Evolutionary conservation across 2,888 invertebrate species (phyloP).

Genomic region (Geotrupes spiniger): DNA sequence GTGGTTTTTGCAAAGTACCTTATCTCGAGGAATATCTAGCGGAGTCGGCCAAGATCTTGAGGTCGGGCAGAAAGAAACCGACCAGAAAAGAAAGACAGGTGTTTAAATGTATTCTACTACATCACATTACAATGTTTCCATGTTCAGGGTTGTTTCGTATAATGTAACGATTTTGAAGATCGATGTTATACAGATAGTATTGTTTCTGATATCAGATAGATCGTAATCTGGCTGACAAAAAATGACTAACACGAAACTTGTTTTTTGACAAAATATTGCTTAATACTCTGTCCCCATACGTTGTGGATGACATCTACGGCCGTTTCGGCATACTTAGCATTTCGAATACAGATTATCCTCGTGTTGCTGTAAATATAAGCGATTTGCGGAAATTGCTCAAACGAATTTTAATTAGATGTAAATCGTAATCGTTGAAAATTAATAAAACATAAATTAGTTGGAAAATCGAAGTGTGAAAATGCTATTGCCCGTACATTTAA

Average conservation of each 20-base stretch:
- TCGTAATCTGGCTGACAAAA: conserved; percentile 27
- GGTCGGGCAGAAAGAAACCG: conserved; percentile 14
- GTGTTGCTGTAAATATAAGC: not conserved
- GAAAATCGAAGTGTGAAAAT: too few species aligned
- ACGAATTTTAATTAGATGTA: too few species aligned
- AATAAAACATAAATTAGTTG: too few species aligned
- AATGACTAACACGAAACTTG: conserved; percentile 14
- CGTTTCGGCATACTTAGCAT: too few species aligned
- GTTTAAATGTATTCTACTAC: conserved; percentile 29
- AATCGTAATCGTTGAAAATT: too few species aligned
- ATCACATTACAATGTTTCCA: conserved; percentile 28
- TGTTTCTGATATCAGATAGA: conserved; percentile 30
- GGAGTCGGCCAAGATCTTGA: conserved; percentile 16
- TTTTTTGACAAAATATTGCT: conserved; percentile 21
- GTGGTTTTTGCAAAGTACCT: conserved; percentile 22
- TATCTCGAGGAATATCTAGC: conserved; percentile 26
- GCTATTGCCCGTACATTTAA: too few species aligned
- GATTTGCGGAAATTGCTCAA: too few species aligned
- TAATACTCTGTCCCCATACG: conserved; percentile 7
- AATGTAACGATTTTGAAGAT: conserved; percentile 31
- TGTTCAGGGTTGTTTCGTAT: conserved; percentile 33
- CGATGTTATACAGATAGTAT: conserved; percentile 32
- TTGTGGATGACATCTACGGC: too few species aligned
- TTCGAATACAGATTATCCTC: not conserved
- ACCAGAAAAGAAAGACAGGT: conserved; percentile 25